Evolutionary conservation across 1,140 invertebrate genomes (phyloP).

Genomic region (Aethina tumida): DNA sequence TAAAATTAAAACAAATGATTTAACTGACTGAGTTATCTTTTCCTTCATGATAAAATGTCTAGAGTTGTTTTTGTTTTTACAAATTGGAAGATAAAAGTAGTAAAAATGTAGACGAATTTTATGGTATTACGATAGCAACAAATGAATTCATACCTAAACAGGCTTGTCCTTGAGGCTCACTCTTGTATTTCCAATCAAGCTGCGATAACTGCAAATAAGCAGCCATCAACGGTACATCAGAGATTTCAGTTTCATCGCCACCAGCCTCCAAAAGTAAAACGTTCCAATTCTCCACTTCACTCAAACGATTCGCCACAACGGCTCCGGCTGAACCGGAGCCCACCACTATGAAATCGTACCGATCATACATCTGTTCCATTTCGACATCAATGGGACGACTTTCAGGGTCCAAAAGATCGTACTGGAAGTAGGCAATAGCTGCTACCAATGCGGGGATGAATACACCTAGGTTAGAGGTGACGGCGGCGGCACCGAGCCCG

Average conservation of each 20-base stretch:
- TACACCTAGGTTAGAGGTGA: conserved; percentile 53
- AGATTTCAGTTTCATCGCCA: conserved; percentile 82
- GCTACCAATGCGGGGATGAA: conserved; percentile 70
- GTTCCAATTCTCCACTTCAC: conserved; percentile 70
- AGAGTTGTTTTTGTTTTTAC: too few species aligned
- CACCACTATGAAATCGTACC: conserved; percentile 83
- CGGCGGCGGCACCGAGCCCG: conserved; percentile 34
- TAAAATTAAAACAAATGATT: conserved; percentile 30
- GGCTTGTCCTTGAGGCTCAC: conserved; percentile 71
- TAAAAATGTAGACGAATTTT: not conserved
- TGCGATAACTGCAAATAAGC: conserved; percentile 79
- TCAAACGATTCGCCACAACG: conserved; percentile 80
- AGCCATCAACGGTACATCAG: conserved; percentile 77
- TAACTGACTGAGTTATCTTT: not conserved
- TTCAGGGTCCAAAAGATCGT: conserved; percentile 64
- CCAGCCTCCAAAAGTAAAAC: conserved; percentile 84
- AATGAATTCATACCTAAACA: conserved; percentile 53
- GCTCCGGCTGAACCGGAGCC: conserved; percentile 87
- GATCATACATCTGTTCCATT: conserved; percentile 49
- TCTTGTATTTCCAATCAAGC: conserved; percentile 88
- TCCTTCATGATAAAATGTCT: not conserved
- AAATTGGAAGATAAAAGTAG: too few species aligned
- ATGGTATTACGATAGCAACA: not conserved
- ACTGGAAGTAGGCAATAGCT: conserved; percentile 73
- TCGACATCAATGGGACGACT: conserved; percentile 56